Percentiles rank a stretch among this genome's conserved stretches.
phyloP scores from a whole-genome alignment of 2,113 vertebrate species.

The Bettongia penicillata region DNA sequence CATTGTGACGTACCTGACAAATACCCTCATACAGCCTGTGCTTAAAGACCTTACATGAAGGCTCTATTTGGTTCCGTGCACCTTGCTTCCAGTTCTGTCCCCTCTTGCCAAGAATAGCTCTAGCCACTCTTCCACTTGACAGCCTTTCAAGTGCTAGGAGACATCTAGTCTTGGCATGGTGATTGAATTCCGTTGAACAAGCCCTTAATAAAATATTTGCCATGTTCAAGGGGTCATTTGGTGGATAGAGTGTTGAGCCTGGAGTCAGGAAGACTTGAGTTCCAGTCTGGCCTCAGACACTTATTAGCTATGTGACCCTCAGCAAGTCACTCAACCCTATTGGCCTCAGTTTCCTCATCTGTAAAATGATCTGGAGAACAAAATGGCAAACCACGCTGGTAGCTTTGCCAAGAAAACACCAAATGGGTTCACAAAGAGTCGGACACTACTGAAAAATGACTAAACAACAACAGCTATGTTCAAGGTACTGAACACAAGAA shows the following conservation, averaged over 20 bases:
- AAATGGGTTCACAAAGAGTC: neutral
- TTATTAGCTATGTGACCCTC: neutral
- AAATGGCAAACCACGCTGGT: neutral
- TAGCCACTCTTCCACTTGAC: neutral
- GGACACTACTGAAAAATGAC: neutral
- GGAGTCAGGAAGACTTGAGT: neutral
- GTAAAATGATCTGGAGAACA: neutral
- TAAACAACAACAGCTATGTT: too few relatives aligned
- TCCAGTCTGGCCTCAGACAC: neutral
- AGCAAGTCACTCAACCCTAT: neutral
- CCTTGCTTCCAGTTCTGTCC: neutral
- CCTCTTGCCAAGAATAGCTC: neutral
- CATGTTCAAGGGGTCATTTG: too few relatives aligned
- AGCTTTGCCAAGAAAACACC: neutral
- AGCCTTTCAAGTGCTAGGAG: too few relatives aligned
- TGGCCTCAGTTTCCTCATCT: neutral
- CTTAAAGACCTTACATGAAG: neutral
- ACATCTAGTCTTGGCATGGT: too few relatives aligned
- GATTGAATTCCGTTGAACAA: neutral
- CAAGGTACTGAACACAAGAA: neutral
- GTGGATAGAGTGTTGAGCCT: neutral
- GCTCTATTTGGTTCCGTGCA: neutral
- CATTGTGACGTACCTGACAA: too few relatives aligned
- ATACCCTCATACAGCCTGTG: too few relatives aligned
- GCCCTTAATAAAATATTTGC: neutral